Base-by-base conservation (phyloP, 2,797 vertebrate genomes). In the Microctenopoma steveboyesi region DNA sequence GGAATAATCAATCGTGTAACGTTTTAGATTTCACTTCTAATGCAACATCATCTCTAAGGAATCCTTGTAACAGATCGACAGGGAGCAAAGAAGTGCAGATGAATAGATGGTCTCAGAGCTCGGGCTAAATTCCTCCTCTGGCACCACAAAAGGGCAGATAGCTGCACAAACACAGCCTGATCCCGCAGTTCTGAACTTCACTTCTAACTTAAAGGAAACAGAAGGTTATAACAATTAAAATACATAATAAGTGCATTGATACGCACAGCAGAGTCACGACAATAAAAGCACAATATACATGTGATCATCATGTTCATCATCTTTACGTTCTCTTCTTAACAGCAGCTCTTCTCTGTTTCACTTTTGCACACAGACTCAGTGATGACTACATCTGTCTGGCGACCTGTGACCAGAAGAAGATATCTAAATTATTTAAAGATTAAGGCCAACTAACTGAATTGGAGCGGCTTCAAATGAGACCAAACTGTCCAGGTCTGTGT, bases 101-200 rank as follows among this genome's bases (percentile, higher is more conserved):
- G 70, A 75, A 60, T 47, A 81, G 75, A 82, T 76, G 49, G 50
- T 69, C 58, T 78, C 62, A 53, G 72, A 74, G 48, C 52, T 14
- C 30, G 25, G 49, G 69, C 58, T 86, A 35, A 30, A 40, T 37
- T 68, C 55, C 54, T 68, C 28, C 75, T 83, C 65, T 69, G 70
- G 52, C 42, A 27, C 58, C 40, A 47, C 0, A 1, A 51, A 4
- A 68, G n/a, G 42, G 75, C 53, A 63, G 53, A 75, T 59, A 39
- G 58, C n/a, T 56, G 52, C 52, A 62, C 18, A 68, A 72, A 82
- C 9, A 27, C 10, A 35, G 22, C 37, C 10, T 62, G 60, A 67
- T 6, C 25, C 7, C 51, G 71, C 45, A 37, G 62, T 62, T 77
- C 60, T 75, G 30, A 52, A 30, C 50, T 72, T 51, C 1, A 27